Conservation (phyloP, 2,113 vertebrate species). For the Ceyx melanurus region DNA sequence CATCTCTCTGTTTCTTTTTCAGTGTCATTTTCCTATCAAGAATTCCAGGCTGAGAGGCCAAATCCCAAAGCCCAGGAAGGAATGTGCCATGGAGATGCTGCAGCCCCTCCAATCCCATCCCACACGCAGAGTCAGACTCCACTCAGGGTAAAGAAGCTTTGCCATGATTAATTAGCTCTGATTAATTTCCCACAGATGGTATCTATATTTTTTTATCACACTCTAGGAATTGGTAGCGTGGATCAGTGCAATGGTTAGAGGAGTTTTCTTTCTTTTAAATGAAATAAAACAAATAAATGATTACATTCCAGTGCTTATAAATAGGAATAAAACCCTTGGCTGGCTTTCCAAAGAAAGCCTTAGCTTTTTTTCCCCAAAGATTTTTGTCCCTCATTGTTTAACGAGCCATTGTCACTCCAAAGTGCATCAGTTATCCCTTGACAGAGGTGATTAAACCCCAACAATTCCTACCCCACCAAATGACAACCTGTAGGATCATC, state of each 20-base stretch:
- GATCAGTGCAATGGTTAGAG: neutral
- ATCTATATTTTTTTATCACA: neutral
- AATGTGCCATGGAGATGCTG: fast-evolving
- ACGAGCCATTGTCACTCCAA: neutral
- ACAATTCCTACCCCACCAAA: neutral
- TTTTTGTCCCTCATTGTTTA: neutral
- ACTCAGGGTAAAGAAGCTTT: neutral
- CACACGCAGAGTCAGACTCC: neutral
- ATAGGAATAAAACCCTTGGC: neutral
- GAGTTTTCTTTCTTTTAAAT: neutral
- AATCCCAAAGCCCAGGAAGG: neutral
- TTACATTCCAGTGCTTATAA: conserved; percentile 16
- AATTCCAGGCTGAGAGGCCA: fast-evolving
- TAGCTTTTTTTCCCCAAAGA: neutral
- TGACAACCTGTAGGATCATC: neutral
- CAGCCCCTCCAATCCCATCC: neutral
- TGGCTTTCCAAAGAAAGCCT: neutral
- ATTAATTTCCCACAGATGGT: neutral
- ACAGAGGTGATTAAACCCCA: neutral
- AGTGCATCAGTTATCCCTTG: neutral
- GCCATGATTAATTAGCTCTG: neutral
- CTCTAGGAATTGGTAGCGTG: neutral
- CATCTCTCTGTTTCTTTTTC: no score
- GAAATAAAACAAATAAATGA: neutral
- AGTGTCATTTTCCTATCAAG: neutral